Conservation (phyloP, 1,140 invertebrate species). For the Papilio polyxenes region DNA sequence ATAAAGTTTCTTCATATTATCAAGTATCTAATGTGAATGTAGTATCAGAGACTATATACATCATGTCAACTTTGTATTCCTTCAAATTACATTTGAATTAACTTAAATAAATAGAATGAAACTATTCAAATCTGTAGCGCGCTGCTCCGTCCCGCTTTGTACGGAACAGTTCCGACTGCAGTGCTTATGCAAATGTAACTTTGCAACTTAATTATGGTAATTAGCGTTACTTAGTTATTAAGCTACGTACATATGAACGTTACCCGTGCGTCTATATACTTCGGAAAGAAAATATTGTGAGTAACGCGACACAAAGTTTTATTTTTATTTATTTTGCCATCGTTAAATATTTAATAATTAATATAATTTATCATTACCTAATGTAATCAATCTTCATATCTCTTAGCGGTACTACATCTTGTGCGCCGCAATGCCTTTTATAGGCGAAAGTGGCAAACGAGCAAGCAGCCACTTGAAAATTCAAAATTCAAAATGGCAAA, state of each 20-base stretch:
- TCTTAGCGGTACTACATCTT: no score
- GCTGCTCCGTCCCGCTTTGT: neutral
- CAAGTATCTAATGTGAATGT: neutral
- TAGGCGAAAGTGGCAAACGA: no score
- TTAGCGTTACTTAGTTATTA: slow-evolving; percentile 25
- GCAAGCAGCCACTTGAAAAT: no score
- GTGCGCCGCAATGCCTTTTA: no score
- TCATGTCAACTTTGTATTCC: neutral
- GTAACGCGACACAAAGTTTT: neutral
- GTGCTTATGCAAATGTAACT: slow-evolving; percentile 28
- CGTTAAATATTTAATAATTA: neutral
- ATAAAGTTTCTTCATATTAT: neutral
- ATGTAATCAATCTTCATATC: neutral
- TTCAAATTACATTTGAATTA: slow-evolving; percentile 15
- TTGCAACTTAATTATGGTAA: slow-evolving; percentile 24
- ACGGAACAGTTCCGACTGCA: neutral
- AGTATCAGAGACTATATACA: neutral
- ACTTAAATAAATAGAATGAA: slow-evolving; percentile 21
- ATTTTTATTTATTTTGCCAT: neutral
- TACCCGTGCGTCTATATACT: neutral
- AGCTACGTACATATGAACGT: neutral
- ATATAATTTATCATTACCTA: neutral
- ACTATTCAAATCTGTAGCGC: slow-evolving; percentile 1
- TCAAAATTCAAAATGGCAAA: no score
- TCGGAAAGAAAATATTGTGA: neutral